These are phyloP conservation scores for Tympanoctomys barrerae DNA, from an alignment of 2,797 vertebrate species.

Conservation along the genomic window DNA sequence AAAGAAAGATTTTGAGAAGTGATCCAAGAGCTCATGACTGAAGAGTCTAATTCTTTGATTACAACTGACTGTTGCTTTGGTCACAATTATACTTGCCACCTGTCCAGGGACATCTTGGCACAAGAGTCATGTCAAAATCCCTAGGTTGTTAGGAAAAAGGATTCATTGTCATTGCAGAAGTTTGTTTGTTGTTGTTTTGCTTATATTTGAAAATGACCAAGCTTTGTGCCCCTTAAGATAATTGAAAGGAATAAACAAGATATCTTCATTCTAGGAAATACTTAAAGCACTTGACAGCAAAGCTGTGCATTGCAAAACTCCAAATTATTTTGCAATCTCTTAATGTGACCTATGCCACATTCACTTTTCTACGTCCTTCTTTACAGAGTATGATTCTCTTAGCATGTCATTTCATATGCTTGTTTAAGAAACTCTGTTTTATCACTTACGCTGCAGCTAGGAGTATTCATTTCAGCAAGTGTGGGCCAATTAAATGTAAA, in stretches of 20 bases:
- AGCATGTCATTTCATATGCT: not conserved
- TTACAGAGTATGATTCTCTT: not conserved
- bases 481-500: not conserved
- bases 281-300: not conserved
- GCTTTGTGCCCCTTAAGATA: not conserved
- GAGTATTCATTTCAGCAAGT: not conserved
- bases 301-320: not conserved
- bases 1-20: not conserved
- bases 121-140: not conserved
- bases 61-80: not conserved
- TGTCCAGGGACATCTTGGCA: not conserved
- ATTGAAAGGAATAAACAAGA: not conserved
- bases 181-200: not conserved
- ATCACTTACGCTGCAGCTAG: not conserved
- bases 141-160: not conserved
- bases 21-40: not conserved
- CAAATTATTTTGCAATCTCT: not conserved
- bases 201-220: not conserved
- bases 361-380: not conserved
- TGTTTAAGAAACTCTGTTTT: not conserved
- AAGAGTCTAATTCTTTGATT: not conserved
- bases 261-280: not conserved
- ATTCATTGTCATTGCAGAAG: not conserved
- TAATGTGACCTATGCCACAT: no score
- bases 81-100: not conserved